These are phyloP conservation scores for Hapalemur alaotrensis DNA, from an alignment of 2,797 vertebrate species.

Conservation along the genomic window DNA sequence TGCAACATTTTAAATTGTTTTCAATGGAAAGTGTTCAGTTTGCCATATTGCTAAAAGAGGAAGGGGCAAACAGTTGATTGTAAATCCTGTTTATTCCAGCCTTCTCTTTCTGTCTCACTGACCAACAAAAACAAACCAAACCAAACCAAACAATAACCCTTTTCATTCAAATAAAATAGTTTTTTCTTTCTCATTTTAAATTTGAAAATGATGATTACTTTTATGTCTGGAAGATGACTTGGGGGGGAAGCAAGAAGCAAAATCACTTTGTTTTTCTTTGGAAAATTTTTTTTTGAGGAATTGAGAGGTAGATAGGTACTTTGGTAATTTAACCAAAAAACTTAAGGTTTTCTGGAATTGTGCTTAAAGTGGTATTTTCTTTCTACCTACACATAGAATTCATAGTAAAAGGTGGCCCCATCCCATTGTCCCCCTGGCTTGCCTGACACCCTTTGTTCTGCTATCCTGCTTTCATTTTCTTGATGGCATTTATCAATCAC, in stretches of 20 bases:
- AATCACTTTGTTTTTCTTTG: slow-evolving; percentile 11
- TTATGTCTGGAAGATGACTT: not conserved
- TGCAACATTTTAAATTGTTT: not conserved
- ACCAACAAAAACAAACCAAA: not conserved
- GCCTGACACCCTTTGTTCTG: not conserved
- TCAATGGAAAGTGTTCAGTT: not conserved
- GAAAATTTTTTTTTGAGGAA: not conserved
- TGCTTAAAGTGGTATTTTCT: not conserved
- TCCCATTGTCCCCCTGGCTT: not conserved
- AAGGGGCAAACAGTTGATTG: not conserved
- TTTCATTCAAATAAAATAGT: not conserved
- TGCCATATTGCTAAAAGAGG: not conserved
- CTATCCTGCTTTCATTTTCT: not conserved
- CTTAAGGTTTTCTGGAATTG: not conserved
- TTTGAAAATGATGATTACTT: not conserved
- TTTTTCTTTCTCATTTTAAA: slow-evolving; percentile 5
- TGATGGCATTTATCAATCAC: not conserved
- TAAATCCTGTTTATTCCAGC: not conserved
- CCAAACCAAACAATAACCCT: not conserved
- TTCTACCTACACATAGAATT: not conserved
- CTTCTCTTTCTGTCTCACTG: not conserved
- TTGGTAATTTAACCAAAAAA: not conserved
- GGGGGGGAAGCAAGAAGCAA: not conserved
- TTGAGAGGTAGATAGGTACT: not conserved
- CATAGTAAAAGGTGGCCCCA: not conserved